Percentiles rank a stretch among this genome's conserved stretches.
Evolutionary conservation across 2,888 invertebrate genomes (phyloP).

Genomic region (Chesias legatella): DNA sequence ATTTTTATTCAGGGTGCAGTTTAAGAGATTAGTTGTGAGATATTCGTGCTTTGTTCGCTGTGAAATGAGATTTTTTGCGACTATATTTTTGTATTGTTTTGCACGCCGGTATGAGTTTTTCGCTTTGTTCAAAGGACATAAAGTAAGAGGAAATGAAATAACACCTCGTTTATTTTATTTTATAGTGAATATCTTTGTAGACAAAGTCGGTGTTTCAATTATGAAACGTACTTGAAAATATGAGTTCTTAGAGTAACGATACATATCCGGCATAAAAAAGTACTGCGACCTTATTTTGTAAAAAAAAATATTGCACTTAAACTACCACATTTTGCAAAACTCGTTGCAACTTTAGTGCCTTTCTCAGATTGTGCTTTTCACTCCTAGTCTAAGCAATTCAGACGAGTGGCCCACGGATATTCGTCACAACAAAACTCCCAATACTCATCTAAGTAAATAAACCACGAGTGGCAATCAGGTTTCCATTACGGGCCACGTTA

Average conservation of each 20-base stretch:
- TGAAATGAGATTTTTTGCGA: slow-evolving; percentile 21
- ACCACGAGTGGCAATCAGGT: slow-evolving; percentile 9
- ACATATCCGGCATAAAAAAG: too few relatives aligned
- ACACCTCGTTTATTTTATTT: slow-evolving; percentile 9
- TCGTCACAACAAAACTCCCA: not conserved
- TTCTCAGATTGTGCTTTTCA: too few relatives aligned
- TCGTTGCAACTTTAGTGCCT: too few relatives aligned
- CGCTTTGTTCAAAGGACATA: slow-evolving; percentile 16
- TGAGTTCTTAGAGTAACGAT: too few relatives aligned
- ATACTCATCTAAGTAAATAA: slow-evolving; percentile 7
- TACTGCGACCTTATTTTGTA: too few relatives aligned
- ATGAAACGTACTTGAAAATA: too few relatives aligned
- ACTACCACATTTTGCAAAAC: too few relatives aligned
- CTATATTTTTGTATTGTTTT: slow-evolving; percentile 11
- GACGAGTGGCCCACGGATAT: too few relatives aligned
- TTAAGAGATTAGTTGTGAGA: slow-evolving; percentile 47
- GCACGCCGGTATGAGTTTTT: slow-evolving; percentile 13
- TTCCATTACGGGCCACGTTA: slow-evolving; percentile 23
- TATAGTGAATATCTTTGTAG: not conserved
- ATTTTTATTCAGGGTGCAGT: slow-evolving; percentile 51
- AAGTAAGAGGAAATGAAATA: slow-evolving; percentile 17
- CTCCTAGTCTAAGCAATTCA: too few relatives aligned
- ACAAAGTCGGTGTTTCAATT: too few relatives aligned
- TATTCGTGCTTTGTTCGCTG: slow-evolving; percentile 30
- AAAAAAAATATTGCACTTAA: too few relatives aligned